Conservation (phyloP, 2,113 vertebrate genomes). For the Cyrtonyx montezumae region DNA sequence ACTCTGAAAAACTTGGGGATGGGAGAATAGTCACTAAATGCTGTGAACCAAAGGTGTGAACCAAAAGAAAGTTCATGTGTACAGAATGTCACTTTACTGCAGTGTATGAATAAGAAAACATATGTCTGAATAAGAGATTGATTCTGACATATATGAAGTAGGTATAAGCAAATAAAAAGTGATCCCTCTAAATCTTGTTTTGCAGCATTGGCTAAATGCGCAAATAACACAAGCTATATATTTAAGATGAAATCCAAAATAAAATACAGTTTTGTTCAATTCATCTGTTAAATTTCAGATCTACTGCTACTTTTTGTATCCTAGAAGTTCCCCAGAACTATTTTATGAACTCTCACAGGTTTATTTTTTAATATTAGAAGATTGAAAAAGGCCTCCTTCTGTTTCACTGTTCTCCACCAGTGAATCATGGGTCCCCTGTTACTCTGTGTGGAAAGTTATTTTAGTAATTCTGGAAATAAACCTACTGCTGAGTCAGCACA, state of each 20-base stretch:
- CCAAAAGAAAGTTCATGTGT: neutral
- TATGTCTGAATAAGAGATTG: slow-evolving; percentile 1
- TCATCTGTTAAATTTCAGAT: slow-evolving; percentile 11
- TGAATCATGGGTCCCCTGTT: slow-evolving; percentile 68
- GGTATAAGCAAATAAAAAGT: slow-evolving; percentile 41
- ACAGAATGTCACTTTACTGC: neutral
- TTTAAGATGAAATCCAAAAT: slow-evolving; percentile 5
- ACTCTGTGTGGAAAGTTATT: slow-evolving; percentile 72
- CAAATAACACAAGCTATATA: slow-evolving; percentile 3
- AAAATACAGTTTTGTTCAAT: slow-evolving; percentile 25
- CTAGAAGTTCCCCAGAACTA: neutral
- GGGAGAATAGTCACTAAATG: neutral
- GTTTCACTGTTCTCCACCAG: slow-evolving; percentile 38
- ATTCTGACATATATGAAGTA: slow-evolving; percentile 33
- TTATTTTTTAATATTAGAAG: slow-evolving; percentile 68
- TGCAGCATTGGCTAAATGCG: neutral
- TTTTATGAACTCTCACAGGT: slow-evolving; percentile 48
- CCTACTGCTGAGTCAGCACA: slow-evolving; percentile 75
- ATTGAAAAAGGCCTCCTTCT: slow-evolving; percentile 66
- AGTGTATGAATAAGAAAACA: neutral
- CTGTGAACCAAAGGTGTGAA: neutral
- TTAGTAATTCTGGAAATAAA: slow-evolving; percentile 77
- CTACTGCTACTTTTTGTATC: neutral
- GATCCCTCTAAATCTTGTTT: slow-evolving; percentile 27
- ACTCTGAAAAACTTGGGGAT: neutral